Base-by-base conservation (phyloP, 2,797 vertebrate genomes). In the Eptatretus atami region DNA sequence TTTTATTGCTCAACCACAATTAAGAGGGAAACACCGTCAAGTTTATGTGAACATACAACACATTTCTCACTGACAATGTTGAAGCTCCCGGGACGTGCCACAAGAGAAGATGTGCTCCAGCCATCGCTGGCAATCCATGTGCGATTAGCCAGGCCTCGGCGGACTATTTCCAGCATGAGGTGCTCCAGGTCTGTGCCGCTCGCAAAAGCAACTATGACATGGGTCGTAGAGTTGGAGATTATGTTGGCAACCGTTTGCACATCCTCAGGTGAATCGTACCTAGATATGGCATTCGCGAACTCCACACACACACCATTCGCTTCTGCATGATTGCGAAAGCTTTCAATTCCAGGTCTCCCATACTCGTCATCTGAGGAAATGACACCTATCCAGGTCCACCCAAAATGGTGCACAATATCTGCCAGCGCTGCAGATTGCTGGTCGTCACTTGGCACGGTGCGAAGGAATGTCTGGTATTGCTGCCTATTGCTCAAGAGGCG, bases 321-420 rank as follows among this genome's bases (percentile, higher is more conserved):
- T 25, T 61, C 57, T n/a, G 57, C 24, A n/a, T 61, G 15, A 9
- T 61, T 10, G 57, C 57, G 57, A 24, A 61, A 61, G 57, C 57
- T n/a, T 24, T 61, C 57, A 24, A 61, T 61, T n/a, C 57, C 57
- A n/a, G 57, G 57, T 24, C 57, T n/a, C 57, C 57, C 57, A 24
- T 61, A 61, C 10, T 61, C 57, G 57, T 61, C 57, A 12, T 61
- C 57, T 24, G 57, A 61, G 15, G 57, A n/a, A 24, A 61, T 11
- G 57, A 61, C 9, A 24, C 57, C 57, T 24, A 61, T 24, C 57
- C 57, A 61, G 57, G 57, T 61, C 57, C 57, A 61, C 15, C 57
- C 57, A 24, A 61, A 61, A n/a, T 61, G 15, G 57, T 24, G 57
- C 57, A 61, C 57, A n/a, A 61, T n/a, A n/a, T 61, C 57, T n/a